Base-by-base conservation (phyloP, 2,797 vertebrate species). In the Momotus momota region DNA sequence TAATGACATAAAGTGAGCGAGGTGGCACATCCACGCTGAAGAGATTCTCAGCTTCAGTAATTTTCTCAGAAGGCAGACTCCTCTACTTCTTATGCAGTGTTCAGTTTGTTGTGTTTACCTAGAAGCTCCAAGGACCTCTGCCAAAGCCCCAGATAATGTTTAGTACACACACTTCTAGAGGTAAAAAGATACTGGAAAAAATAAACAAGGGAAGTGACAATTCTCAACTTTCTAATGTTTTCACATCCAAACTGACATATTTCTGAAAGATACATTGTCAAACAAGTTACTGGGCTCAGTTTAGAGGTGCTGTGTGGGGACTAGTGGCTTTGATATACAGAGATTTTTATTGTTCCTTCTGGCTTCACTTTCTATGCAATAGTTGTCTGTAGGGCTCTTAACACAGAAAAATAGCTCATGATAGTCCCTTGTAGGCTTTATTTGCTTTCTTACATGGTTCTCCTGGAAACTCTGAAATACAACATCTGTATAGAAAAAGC, bases 261-360 rank as follows among this genome's bases (percentile, higher is more conserved):
- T 94, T 78, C 64, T 92, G 49, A 83, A 85, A 89, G 81, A 78
- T 74, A 21, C 0, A 9, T 78, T 84, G 81, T 85, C 86, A 91
- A 5, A 67, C 64, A 89, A 73, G 38, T 96, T 87, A 40, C 65
- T 61, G 61, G 48, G 57, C 74, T 94, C 55, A 31, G 78, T 92
- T 90, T 93, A 52, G 71, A 82, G 78, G 45, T 84, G 31, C 51
- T 74, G 19, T 90, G 81, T 92, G 84, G 85, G 92, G 74, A 57
- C 48, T 22, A 61, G 88, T 91, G 86, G 60, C 92, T 94, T 92
- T 94, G 90, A 92, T 92, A 49, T 46, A 82, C 71, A 78, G 88
- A 65, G 62, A 46, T 73, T 96, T 90, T 95, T 96, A 69, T 93
- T 96, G 92, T 92, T 91, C 90, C 86, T 95, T 93, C 92, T 96